Base-by-base conservation (phyloP, 1,140 invertebrate species). In the Geopemphigus sp. region DNA sequence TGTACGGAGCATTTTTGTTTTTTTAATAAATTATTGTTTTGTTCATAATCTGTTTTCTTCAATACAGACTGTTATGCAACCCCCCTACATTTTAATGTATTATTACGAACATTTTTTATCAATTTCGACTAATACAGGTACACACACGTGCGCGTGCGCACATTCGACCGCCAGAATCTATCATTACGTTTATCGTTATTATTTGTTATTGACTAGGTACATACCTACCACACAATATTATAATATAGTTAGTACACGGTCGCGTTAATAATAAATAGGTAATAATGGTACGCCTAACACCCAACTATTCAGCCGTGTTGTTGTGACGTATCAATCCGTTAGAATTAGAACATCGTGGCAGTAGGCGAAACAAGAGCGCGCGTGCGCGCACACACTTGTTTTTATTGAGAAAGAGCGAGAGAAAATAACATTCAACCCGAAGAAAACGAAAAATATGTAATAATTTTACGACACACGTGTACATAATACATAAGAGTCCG, bases 361-460 rank as follows among this genome's bases (percentile, higher is more conserved):
- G 24, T 0, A 10, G 47, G n/a, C 12, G 47, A 12, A 17, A 39
- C 32, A 8, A 3, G 8, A 3, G 32, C 32, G 32, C 32, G 32
- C 32, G 32, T 39, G 8, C 68, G 12, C 32, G 24, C 47, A 29
- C 68, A 72, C 68, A 53, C 47, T 72, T 54, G 68, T 72, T 72
- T 50, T 17, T 63, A 32, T 63, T 59, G 24, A 39, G 32, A 39
- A 8, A 39, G 32, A 39, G 32, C 14, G 26, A 29, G 29, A 29
- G 24, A 24, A 47, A 70, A 70, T 53, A 70, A 50, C n/a, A 50
- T 10, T 17, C 47, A 5, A 54, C 47, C 6, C 64, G 2, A 68
- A 68, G 19, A 68, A 45, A 59, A 59, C 12, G 12, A 22, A 5
- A 57, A 57, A 39, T 39, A 39, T 39, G 32, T 39, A 39, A 39